Evolutionary conservation across 2,888 invertebrate genomes (phyloP).

Genomic region (Graphium colonna): DNA sequence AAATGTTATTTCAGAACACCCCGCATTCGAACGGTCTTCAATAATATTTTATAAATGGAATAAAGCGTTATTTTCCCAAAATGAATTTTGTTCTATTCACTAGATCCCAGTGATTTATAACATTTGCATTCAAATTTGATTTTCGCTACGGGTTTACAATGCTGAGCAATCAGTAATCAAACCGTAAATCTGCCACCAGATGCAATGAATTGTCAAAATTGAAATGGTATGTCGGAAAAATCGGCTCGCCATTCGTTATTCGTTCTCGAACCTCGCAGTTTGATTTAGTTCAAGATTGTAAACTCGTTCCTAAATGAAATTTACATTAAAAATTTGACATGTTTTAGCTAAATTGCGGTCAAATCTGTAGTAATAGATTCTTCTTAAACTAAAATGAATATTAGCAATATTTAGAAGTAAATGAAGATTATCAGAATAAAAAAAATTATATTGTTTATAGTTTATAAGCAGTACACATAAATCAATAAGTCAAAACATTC

Average conservation of each 20-base stretch:
- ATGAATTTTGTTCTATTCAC: slow-evolving; percentile 14
- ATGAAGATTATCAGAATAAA: too few relatives aligned
- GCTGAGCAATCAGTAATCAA: slow-evolving; percentile 20
- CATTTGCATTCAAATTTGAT: slow-evolving; percentile 22
- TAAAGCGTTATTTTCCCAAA: slow-evolving; percentile 9
- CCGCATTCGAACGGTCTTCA: background rate
- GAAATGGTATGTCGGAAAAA: slow-evolving; percentile 11
- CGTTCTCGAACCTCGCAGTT: background rate
- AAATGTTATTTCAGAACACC: background rate
- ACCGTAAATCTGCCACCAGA: slow-evolving; percentile 21
- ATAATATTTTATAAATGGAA: background rate
- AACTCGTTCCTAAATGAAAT: too few relatives aligned
- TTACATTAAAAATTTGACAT: too few relatives aligned
- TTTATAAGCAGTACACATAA: too few relatives aligned
- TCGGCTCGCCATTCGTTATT: background rate
- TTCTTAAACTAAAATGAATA: too few relatives aligned
- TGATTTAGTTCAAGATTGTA: background rate
- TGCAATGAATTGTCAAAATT: slow-evolving; percentile 22
- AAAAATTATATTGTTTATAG: too few relatives aligned
- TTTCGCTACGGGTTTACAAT: slow-evolving; percentile 15
- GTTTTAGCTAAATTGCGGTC: too few relatives aligned
- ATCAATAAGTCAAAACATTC: too few relatives aligned
- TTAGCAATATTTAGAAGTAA: too few relatives aligned
- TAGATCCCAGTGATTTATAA: slow-evolving; percentile 19
- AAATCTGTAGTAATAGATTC: too few relatives aligned